Percentiles rank a stretch among this genome's conserved stretches.
These are phyloP conservation scores for Chrysodeixis includens DNA, from an alignment of 2,888 invertebrate genomes.

Conservation along the genomic window DNA sequence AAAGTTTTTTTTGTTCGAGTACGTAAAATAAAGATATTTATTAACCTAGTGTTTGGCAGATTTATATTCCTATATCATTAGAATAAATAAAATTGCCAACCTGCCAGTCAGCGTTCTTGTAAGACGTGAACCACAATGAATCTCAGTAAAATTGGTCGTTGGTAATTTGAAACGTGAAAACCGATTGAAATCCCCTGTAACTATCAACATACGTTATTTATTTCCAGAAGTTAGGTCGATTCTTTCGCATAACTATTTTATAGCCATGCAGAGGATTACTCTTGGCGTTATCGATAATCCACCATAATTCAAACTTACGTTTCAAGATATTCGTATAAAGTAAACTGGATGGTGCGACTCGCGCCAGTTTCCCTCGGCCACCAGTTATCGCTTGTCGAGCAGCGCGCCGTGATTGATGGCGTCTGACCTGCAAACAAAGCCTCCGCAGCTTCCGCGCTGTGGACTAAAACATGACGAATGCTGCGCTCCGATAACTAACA, in stretches of 20 bases:
- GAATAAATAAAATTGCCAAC: neutral
- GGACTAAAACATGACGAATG: slow-evolving; percentile 42
- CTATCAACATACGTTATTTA: too few species aligned
- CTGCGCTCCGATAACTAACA: slow-evolving; percentile 2
- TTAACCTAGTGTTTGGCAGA: neutral
- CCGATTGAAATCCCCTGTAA: too few species aligned
- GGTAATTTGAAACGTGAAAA: neutral
- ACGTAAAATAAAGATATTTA: neutral
- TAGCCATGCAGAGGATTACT: too few species aligned
- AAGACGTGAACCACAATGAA: neutral
- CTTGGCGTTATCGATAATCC: too few species aligned
- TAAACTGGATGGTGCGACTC: neutral
- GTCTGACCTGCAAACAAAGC: slow-evolving; percentile 52
- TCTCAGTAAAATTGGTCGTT: neutral
- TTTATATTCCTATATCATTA: neutral
- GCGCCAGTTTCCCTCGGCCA: slow-evolving; percentile 24
- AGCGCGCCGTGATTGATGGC: slow-evolving; percentile 50
- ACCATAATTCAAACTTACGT: neutral
- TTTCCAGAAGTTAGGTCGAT: too few species aligned
- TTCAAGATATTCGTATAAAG: neutral
- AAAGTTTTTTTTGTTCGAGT: neutral
- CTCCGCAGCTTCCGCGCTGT: slow-evolving; percentile 32
- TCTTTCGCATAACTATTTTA: too few species aligned
- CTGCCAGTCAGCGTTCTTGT: neutral
- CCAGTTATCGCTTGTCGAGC: slow-evolving; percentile 47